phyloP scores from a whole-genome alignment of 1,140 invertebrate species.

The Streblospio benedicti region DNA sequence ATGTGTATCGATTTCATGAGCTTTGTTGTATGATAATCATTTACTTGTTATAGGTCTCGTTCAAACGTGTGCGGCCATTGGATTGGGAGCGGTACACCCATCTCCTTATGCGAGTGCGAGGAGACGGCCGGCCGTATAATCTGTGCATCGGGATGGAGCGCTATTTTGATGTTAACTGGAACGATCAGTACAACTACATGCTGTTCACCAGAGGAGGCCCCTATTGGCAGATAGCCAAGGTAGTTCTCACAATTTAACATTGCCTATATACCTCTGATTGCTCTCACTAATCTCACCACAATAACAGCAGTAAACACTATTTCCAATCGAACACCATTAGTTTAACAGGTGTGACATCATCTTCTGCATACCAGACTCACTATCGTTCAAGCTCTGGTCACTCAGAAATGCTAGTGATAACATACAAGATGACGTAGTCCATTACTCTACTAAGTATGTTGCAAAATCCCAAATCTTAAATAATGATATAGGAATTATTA shows the following conservation, averaged over 20 bases:
- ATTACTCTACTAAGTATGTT: no score
- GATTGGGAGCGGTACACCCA: constrained; percentile 75
- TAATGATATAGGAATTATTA: no score
- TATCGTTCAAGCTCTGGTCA: neutral
- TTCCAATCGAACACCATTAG: neutral
- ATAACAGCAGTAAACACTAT: neutral
- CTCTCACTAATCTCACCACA: neutral
- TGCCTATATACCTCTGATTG: neutral
- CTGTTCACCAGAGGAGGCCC: constrained; percentile 88
- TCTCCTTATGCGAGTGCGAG: constrained; percentile 71
- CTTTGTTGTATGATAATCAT: no score
- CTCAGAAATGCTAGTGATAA: neutral
- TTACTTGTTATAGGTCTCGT: no score
- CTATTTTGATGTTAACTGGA: constrained; percentile 69
- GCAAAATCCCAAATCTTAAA: no score
- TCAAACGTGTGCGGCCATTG: constrained; percentile 58
- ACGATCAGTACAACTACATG: constrained; percentile 72
- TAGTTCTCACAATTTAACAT: constrained; percentile 38
- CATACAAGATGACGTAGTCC: no score
- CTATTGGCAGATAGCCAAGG: constrained; percentile 85
- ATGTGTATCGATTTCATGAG: no score
- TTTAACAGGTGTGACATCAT: neutral
- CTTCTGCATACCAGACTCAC: neutral
- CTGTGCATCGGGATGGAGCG: constrained; percentile 62
- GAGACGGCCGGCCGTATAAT: constrained; percentile 81